Base-by-base conservation (phyloP, 2,888 invertebrate species). In the Rhopalosiphum nymphaeae region DNA sequence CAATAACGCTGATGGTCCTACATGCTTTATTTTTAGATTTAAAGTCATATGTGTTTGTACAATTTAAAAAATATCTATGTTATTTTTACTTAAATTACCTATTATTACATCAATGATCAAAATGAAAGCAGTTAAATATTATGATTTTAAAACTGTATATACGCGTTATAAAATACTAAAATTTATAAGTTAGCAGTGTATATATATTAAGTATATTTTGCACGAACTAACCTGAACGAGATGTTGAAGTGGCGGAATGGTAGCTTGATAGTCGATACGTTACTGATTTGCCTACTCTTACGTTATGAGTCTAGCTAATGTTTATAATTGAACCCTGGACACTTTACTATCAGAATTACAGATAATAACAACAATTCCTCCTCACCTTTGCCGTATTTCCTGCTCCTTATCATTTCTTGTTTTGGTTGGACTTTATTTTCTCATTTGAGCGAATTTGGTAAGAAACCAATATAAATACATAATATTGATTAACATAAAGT, bases 291-390 rank as follows among this genome's bases (percentile, higher is more conserved):
- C 49, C 44, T 89, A 78, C 78, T n/a, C 88, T 42, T 13, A 21
- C 53, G 53, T n/a, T 44, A 0, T 11, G 42, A 67, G 53, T 53
- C 88, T 78, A 46, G 42, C 88, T 67, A 78, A 88, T 88, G 88
- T 67, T 49, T 42, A 25, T 53, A 53, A 61, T 88, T 92, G 92
- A 92, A 92, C 92, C 88, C 88, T 92, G 92, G 67, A 92, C 92
- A 44, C 92, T 89, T 44, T 21, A n/a, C 11, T 89, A 92, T 92
- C 88, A 42, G 53, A 92, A 92, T 53, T 11, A n/a, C 92, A 53
- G 88, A 92, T 92, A 88, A 92, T 67, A 92, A 92, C 29, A 92
- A 67, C 88, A 57, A 36, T 46, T 88, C 29, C 53, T 78, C n/a
- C 88, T 89, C 92, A 92, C 92, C 92, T 88, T 92, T 89, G 78